Percentiles rank a stretch among this genome's conserved stretches.
These are phyloP conservation scores for Chamaetylas fuelleborni DNA, from an alignment of 2,113 vertebrate genomes.

Conservation along the genomic window DNA sequence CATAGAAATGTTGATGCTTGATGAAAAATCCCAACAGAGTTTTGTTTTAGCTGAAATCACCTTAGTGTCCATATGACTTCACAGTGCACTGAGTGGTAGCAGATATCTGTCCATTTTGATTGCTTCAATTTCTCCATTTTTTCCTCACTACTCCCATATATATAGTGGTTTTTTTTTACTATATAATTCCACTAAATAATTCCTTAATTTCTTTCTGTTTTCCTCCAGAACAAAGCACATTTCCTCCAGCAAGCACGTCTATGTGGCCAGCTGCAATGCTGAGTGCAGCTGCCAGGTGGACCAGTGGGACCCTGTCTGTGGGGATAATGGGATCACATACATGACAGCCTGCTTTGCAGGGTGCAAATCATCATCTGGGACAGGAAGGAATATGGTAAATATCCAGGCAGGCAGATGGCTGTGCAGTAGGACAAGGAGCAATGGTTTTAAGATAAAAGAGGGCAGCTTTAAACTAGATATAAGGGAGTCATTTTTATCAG, in stretches of 20 bases:
- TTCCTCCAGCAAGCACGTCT: constrained; percentile 31
- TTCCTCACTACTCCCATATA: neutral
- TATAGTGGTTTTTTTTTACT: too few relatives aligned
- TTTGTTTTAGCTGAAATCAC: neutral
- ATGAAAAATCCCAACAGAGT: neutral
- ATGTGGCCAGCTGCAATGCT: constrained; percentile 77
- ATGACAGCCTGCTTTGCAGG: constrained; percentile 83
- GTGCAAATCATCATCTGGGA: constrained; percentile 76
- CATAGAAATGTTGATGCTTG: neutral
- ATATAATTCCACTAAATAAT: neutral
- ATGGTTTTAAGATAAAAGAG: neutral
- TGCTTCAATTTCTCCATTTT: neutral
- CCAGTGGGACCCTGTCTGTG: constrained; percentile 89
- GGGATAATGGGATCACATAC: constrained; percentile 82
- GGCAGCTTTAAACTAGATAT: neutral
- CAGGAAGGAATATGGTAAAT: constrained; percentile 78
- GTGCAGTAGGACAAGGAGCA: neutral
- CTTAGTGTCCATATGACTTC: neutral
- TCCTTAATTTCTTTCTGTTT: neutral
- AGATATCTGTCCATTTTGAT: neutral
- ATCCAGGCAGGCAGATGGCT: neutral
- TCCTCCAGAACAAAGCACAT: constrained; percentile 8
- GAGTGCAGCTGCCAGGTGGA: constrained; percentile 77
- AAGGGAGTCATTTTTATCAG: neutral
- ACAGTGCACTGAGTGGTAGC: neutral